These are phyloP conservation scores for Colistium nudipinnis DNA, from an alignment of 2,113 vertebrate genomes.

Conservation along the genomic window DNA sequence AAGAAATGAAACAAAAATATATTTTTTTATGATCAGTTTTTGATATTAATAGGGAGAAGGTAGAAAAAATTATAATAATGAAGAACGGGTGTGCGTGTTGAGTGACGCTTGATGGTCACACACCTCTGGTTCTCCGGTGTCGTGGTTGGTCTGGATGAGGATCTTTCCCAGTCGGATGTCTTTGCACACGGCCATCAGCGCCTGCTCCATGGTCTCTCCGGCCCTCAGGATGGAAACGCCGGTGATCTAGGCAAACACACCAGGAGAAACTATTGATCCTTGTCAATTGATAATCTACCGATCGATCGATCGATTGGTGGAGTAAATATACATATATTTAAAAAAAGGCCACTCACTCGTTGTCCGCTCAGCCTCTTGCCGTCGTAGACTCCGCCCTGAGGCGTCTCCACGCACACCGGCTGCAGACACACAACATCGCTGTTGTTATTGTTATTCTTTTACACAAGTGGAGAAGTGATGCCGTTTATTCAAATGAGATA, in stretches of 20 bases:
- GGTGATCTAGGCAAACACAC: conserved; percentile 81
- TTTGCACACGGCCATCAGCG: conserved; percentile 90
- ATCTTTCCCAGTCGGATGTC: conserved; percentile 93
- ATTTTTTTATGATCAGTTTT: too few relatives aligned
- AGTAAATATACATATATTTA: too few relatives aligned
- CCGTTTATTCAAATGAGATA: too few relatives aligned
- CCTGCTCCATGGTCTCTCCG: conserved; percentile 93
- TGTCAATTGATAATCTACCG: too few relatives aligned
- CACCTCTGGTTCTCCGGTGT: conserved; percentile 87
- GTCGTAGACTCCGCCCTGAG: conserved; percentile 86
- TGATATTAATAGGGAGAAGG: too few relatives aligned
- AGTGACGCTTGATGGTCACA: not conserved
- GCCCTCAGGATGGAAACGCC: conserved; percentile 90
- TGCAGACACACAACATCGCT: conserved; percentile 63
- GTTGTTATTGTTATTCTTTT: too few relatives aligned
- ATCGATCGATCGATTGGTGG: too few relatives aligned
- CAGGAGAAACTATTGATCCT: too few relatives aligned
- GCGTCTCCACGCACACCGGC: conserved; percentile 89
- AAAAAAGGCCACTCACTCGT: conserved; percentile 78
- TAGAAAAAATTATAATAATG: too few relatives aligned
- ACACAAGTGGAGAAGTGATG: too few relatives aligned
- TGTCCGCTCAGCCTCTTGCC: conserved; percentile 88
- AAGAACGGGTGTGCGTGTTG: too few relatives aligned
- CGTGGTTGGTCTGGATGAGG: conserved; percentile 93
- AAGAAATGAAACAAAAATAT: too few relatives aligned